These are phyloP conservation scores for Lepidotrigona ventralis DNA, from an alignment of 1,140 invertebrate species.

Conservation along the genomic window DNA sequence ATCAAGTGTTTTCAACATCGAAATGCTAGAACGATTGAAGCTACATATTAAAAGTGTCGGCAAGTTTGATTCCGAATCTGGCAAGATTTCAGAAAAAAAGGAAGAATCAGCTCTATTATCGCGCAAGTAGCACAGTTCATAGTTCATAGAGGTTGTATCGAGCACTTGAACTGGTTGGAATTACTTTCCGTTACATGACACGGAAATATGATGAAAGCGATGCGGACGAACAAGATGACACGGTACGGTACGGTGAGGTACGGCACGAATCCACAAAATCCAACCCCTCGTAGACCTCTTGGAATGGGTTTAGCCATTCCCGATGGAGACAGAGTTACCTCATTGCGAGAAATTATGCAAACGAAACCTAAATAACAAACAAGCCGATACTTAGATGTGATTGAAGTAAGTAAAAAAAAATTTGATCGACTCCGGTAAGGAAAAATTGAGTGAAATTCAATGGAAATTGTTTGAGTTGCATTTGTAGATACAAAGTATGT, in stretches of 20 bases:
- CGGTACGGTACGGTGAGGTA: slow-evolving; percentile 66
- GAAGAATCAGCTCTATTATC: no score
- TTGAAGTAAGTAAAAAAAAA: background rate
- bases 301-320: background rate
- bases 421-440: background rate
- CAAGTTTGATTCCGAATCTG: background rate
- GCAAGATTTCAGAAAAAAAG: background rate
- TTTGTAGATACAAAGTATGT: background rate
- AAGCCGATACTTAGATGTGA: background rate
- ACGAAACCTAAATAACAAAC: background rate
- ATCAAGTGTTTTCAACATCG: no score
- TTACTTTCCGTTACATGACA: slow-evolving; percentile 49
- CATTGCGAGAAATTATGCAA: slow-evolving; percentile 34
- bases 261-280: slow-evolving; percentile 65
- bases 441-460: background rate
- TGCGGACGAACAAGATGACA: slow-evolving; percentile 55
- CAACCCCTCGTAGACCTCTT: slow-evolving; percentile 20
- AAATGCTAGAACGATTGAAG: no score
- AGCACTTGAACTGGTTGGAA: slow-evolving; percentile 33
- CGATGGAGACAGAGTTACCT: slow-evolving; percentile 9
- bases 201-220: slow-evolving; percentile 36
- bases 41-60: no score
- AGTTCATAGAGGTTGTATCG: background rate
- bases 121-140: background rate
- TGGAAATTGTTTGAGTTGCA: background rate